Evolutionary conservation across 2,113 vertebrate species (phyloP), one percentile per base, ranked within the genome.

Genomic region (Calyptommatus sinebrachiatus): DNA sequence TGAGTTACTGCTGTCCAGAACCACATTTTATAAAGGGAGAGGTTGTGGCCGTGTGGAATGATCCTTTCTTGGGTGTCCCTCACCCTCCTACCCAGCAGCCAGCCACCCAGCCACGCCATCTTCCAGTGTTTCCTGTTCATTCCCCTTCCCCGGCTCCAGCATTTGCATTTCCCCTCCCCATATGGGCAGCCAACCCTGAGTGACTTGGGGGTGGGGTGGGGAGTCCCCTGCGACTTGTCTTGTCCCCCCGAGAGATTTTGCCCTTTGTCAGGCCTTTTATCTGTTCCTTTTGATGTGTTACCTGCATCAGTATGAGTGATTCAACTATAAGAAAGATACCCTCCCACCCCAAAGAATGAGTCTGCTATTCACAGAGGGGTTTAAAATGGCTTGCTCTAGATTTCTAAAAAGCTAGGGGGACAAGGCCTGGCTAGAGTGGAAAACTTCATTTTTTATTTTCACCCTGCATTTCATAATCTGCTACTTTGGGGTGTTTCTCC

Each of bases 401-500:
- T 67, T 35, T 50, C 6, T 14, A 70, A 66, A 14, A 10, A 21
- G 60, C 7, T 29, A 22, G 22, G 14, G 10, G 41, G 14, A 10
- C 26, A 41, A 67, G 48, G 67, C 29, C 67, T 26, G 24, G 8
- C 1, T 16, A 22, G 29, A 45, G 5, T 22, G 26, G 48, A 24
- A 74, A 68, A 41, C 24, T 14, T 41, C 24, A 4, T 50, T 50
- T 41, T 41, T 41, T 29, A 1, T 57, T 29, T 73, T 68, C 26
- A 29, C 65, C 24, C 11, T 31, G 5, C n/a, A 46, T 81, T 46
- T 45, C 29, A 76, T 50, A 69, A n/a, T 69, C 50, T 62, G 31
- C 12, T 31, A 16, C 21, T 22, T 62, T 31, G 6, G 84, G 29
- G 83, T 46, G 89, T 86, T 73, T 82, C 88, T 88, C 82, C 86